Conservation (phyloP, 2,113 vertebrate genomes). For the Lophius piscatorius region DNA sequence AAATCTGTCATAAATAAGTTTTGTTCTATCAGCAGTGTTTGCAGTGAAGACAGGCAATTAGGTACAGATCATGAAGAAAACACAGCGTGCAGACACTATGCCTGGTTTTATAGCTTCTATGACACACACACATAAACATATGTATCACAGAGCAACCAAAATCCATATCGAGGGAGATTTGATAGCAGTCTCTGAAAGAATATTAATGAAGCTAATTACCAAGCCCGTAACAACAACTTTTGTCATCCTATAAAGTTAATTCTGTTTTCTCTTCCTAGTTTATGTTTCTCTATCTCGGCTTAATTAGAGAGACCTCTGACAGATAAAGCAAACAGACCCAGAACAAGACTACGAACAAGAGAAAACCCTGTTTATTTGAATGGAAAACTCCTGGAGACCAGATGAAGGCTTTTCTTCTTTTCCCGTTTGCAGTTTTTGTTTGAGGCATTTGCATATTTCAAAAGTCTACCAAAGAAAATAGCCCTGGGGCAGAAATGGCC, state of each 20-base stretch:
- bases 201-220: not conserved
- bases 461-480: conserved; percentile 79
- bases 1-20: conserved; percentile 15
- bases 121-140: not conserved
- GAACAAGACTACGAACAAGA: conserved; percentile 48
- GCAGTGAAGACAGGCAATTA: not conserved
- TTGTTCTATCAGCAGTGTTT: conserved; percentile 24
- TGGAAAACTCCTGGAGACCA: conserved; percentile 71
- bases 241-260: not conserved
- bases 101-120: not conserved
- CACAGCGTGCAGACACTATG: not conserved
- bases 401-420: conserved; percentile 64
- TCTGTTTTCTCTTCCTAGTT: conserved; percentile 26
- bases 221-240: conserved; percentile 1
- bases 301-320: conserved; percentile 56
- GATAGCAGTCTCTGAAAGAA: not conserved
- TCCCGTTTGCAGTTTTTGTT: conserved; percentile 64
- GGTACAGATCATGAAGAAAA: conserved; percentile 19
- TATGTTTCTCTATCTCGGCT: conserved; percentile 29
- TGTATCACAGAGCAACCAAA: not conserved
- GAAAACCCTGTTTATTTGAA: conserved; percentile 65
- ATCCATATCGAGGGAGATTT: not conserved
- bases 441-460: conserved; percentile 76
- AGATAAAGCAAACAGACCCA: conserved; percentile 46
- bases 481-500: conserved; percentile 70